phyloP scores from a whole-genome alignment of 2,888 invertebrate species.

The Nephrotoma appendiculata region DNA sequence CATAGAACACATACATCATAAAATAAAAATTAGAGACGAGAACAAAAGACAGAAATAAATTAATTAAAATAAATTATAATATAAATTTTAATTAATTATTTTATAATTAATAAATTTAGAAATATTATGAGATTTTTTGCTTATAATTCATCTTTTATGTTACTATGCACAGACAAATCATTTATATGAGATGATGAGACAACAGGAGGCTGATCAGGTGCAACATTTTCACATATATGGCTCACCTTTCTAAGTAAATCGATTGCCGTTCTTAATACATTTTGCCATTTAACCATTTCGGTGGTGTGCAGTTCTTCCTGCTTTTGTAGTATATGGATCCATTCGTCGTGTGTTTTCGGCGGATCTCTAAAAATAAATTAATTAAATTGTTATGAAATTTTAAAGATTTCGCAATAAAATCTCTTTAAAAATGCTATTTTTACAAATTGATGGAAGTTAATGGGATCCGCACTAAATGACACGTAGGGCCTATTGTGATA shows the following conservation, averaged over 20 bases:
- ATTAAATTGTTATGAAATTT: background rate
- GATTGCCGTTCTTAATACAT: constrained; percentile 55
- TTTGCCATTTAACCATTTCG: constrained; percentile 72
- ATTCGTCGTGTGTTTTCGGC: constrained; percentile 64
- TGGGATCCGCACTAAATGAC: too few relatives aligned
- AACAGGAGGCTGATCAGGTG: constrained; percentile 8
- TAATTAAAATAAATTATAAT: background rate
- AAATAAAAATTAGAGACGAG: background rate
- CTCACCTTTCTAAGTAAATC: constrained; percentile 58
- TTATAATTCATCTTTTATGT: background rate
- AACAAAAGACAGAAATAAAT: background rate
- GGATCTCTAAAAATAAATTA: constrained; percentile 37
- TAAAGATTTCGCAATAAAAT: background rate
- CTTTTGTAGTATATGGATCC: constrained; percentile 63
- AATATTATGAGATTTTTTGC: background rate
- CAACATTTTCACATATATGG: constrained; percentile 29
- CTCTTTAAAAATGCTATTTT: too few relatives aligned
- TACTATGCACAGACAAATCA: background rate
- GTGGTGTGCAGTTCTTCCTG: constrained; percentile 68
- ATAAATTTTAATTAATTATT: background rate
- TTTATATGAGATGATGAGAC: background rate
- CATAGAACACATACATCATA: background rate
- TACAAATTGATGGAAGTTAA: too few relatives aligned
- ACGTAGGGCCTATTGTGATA: too few relatives aligned
- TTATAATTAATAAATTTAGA: background rate